These are phyloP conservation scores for Microplitis manilae DNA, from an alignment of 2,888 invertebrate species.

Conservation along the genomic window DNA sequence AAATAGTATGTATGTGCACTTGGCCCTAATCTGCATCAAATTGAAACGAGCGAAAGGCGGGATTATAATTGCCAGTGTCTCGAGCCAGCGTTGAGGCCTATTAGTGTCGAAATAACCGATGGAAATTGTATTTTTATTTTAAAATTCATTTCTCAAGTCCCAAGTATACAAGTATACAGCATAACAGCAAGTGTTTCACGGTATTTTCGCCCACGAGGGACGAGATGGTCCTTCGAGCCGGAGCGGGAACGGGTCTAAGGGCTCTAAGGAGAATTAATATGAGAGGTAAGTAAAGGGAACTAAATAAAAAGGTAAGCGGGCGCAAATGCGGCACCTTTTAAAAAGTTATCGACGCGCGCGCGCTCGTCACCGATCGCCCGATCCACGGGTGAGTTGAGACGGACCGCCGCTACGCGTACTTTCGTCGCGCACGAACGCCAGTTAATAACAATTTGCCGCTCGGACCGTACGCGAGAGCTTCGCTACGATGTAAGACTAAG, in stretches of 20 bases:
- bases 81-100: slow-evolving; percentile 23
- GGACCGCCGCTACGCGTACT: slow-evolving; percentile 43
- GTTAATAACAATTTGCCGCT: slow-evolving; percentile 54
- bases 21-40: slow-evolving; percentile 33
- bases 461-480: slow-evolving; percentile 14
- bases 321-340: slow-evolving; percentile 40
- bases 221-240: slow-evolving; percentile 1
- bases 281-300: background rate
- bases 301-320: slow-evolving; percentile 18
- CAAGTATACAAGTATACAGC: background rate
- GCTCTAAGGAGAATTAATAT: no score
- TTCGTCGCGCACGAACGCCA: slow-evolving; percentile 54
- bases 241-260: slow-evolving; percentile 20
- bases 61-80: slow-evolving; percentile 30
- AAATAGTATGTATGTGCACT: slow-evolving; percentile 6
- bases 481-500: slow-evolving; percentile 23
- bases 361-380: slow-evolving; percentile 34
- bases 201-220: slow-evolving; percentile 41
- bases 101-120: slow-evolving; percentile 40
- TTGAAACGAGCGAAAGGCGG: slow-evolving; percentile 26
- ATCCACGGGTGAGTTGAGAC: slow-evolving; percentile 22
- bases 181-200: slow-evolving; percentile 8
- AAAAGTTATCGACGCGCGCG: slow-evolving; percentile 43
- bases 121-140: slow-evolving; percentile 26
- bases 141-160: slow-evolving; percentile 11